Conservation (phyloP, 2,113 vertebrate species). For the Ptilorrhoa leucosticta region DNA sequence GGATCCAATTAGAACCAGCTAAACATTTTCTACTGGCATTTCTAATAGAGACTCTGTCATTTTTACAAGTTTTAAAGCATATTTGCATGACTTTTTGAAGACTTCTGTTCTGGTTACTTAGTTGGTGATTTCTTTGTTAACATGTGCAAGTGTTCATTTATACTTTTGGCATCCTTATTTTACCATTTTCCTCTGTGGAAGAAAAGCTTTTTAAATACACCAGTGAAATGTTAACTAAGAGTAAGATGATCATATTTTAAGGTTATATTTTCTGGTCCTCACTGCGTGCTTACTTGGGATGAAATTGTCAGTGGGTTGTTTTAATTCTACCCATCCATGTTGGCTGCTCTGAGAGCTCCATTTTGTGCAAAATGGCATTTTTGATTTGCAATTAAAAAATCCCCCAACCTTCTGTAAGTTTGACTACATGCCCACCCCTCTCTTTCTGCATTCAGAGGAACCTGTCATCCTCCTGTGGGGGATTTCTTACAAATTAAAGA, state of each 20-base stretch:
- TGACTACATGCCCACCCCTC: not conserved
- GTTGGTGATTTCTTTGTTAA: slow-evolving; percentile 9
- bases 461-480: not conserved
- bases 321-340: not conserved
- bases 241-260: slow-evolving; percentile 15
- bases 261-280: slow-evolving; percentile 18
- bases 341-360: not conserved
- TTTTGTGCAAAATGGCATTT: slow-evolving; percentile 3
- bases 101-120: not conserved
- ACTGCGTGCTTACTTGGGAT: not conserved
- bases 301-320: not conserved
- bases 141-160: not conserved
- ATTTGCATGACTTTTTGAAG: not conserved
- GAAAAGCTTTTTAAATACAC: slow-evolving; percentile 32
- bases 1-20: not conserved
- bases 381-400: slow-evolving; percentile 46
- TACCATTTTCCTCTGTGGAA: slow-evolving; percentile 13
- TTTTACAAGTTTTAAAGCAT: not conserved
- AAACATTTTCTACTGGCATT: not conserved
- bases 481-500: not conserved
- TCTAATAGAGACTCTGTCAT: not conserved
- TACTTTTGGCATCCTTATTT: slow-evolving; percentile 16
- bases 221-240: slow-evolving; percentile 37
- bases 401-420: slow-evolving; percentile 17
- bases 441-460: not conserved